Conservation (phyloP, 2,113 vertebrate genomes). For the Danionella cerebrum region DNA sequence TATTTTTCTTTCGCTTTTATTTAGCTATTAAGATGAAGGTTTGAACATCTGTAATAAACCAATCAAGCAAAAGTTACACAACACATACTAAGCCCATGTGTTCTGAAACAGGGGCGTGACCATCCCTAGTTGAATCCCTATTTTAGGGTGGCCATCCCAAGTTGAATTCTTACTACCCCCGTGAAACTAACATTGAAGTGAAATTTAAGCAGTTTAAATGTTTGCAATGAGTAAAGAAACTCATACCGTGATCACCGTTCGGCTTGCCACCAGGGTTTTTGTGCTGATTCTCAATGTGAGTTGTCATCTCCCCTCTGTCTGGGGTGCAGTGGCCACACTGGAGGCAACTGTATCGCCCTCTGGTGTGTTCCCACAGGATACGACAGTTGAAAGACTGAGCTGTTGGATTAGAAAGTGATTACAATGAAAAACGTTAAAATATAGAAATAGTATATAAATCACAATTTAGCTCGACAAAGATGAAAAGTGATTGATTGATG, state of each 20-base stretch:
- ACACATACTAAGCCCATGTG: too few relatives aligned
- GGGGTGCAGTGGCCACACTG: slow-evolving; percentile 74
- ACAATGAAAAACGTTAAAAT: neutral
- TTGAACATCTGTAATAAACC: too few relatives aligned
- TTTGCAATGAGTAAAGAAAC: neutral
- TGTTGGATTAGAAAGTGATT: slow-evolving; percentile 38
- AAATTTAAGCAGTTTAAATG: too few relatives aligned
- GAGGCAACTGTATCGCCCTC: slow-evolving; percentile 82
- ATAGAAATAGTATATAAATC: too few relatives aligned
- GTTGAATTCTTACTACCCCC: too few relatives aligned
- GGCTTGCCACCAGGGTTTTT: slow-evolving; percentile 52
- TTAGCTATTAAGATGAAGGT: too few relatives aligned
- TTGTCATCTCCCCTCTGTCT: slow-evolving; percentile 79
- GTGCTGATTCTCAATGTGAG: slow-evolving; percentile 76
- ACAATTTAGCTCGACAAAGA: neutral
- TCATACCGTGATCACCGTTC: slow-evolving; percentile 51
- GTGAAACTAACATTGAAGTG: too few relatives aligned
- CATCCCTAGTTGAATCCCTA: too few relatives aligned
- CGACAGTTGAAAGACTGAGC: slow-evolving; percentile 73
- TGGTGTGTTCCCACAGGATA: slow-evolving; percentile 89
- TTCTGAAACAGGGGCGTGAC: too few relatives aligned
- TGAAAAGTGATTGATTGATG: neutral
- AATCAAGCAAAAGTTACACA: too few relatives aligned
- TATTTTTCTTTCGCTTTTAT: too few relatives aligned
- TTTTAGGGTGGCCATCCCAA: too few relatives aligned